Evolutionary conservation across 2,888 invertebrate genomes (phyloP).

Genomic region (Barypeithes pellucidus): DNA sequence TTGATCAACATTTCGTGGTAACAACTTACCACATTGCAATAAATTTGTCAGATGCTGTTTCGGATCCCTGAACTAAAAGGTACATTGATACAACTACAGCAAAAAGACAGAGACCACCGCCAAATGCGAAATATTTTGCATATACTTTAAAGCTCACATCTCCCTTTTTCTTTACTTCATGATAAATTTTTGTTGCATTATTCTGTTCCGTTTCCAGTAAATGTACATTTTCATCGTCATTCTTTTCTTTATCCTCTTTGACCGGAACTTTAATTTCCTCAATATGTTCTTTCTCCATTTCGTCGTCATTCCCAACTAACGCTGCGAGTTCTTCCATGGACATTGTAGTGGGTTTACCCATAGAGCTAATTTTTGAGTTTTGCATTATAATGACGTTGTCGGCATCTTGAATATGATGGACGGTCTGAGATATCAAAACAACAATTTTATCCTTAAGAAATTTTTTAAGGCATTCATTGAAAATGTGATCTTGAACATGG

Average conservation of each 20-base stretch:
- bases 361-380: slow-evolving; percentile 73
- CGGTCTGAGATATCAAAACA: slow-evolving; percentile 82
- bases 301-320: slow-evolving; percentile 73
- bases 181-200: slow-evolving; percentile 59
- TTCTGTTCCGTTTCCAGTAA: slow-evolving; percentile 56
- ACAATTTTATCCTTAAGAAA: slow-evolving; percentile 79
- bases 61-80: slow-evolving; percentile 57
- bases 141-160: slow-evolving; percentile 60
- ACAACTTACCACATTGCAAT: slow-evolving; percentile 59
- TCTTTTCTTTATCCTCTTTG: not conserved
- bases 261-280: slow-evolving; percentile 54
- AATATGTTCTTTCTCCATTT: slow-evolving; percentile 64
- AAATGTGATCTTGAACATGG: slow-evolving; percentile 84
- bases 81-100: slow-evolving; percentile 54
- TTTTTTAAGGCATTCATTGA: slow-evolving; percentile 81
- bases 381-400: slow-evolving; percentile 60
- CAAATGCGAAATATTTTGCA: slow-evolving; percentile 60
- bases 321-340: slow-evolving; percentile 82
- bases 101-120: slow-evolving; percentile 58
- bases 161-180: slow-evolving; percentile 61
- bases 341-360: slow-evolving; percentile 78
- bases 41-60: slow-evolving; percentile 60
- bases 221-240: slow-evolving; percentile 39
- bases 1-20: too few species aligned
- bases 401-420: slow-evolving; percentile 75